phyloP scores from a whole-genome alignment of 2,797 vertebrate genomes.

The Tolypeutes matacus region DNA sequence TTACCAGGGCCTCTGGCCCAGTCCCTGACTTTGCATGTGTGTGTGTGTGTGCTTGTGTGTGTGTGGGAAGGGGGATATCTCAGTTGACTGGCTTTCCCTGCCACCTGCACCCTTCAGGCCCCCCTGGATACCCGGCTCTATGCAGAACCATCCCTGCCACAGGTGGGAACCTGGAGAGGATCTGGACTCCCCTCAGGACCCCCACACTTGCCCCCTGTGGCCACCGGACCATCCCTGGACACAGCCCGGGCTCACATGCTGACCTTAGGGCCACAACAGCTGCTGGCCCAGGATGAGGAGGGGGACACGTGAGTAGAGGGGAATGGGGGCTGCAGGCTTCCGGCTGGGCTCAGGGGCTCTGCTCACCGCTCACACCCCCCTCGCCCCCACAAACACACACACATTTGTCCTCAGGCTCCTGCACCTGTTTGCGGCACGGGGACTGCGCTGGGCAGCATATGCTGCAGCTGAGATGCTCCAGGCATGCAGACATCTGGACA shows the following conservation, averaged over 20 bases:
- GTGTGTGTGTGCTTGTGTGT: not conserved
- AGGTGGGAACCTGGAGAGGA: conserved; percentile 85
- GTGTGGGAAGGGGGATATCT: not conserved
- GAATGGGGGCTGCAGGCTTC: not conserved
- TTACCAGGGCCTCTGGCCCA: not conserved
- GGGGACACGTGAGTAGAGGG: conserved; percentile 92
- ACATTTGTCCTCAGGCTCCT: conserved; percentile 89
- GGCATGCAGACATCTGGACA: conserved; percentile 89
- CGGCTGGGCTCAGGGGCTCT: no score
- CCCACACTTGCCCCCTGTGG: conserved; percentile 62
- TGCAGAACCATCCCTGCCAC: conserved; percentile 69
- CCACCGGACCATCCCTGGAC: conserved; percentile 85
- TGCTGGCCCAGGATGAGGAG: conserved; percentile 93
- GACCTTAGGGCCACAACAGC: conserved; percentile 89
- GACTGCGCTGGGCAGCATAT: conserved; percentile 91
- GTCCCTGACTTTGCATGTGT: no score
- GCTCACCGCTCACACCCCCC: not conserved
- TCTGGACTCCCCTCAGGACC: conserved; percentile 59
- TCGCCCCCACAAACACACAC: no score
- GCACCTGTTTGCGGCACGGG: conserved; percentile 94
- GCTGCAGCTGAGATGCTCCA: conserved; percentile 92
- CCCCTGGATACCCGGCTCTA: conserved; percentile 69
- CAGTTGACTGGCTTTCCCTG: not conserved
- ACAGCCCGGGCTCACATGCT: conserved; percentile 89
- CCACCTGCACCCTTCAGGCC: conserved; percentile 47